These are phyloP conservation scores for Craniophora ligustri DNA, from an alignment of 2,888 invertebrate species.

Conservation along the genomic window DNA sequence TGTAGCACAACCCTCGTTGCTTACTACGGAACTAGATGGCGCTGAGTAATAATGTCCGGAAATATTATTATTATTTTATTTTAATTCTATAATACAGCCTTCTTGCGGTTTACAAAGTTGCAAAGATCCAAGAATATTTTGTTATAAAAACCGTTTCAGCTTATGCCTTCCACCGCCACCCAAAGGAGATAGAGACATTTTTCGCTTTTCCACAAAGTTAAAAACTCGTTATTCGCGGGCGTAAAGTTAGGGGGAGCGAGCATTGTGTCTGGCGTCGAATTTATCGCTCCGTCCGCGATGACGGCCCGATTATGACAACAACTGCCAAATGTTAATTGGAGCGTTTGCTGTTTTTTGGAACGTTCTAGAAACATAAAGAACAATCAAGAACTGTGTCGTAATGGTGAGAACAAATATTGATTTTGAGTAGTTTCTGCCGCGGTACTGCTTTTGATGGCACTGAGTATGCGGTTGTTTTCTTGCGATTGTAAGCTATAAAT, in stretches of 20 bases:
- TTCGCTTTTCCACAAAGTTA: conserved; percentile 88
- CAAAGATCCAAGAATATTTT: no score
- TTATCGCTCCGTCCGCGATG: conserved; percentile 72
- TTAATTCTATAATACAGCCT: no score
- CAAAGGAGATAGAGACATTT: conserved; percentile 84
- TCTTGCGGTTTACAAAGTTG: no score
- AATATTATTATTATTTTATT: no score
- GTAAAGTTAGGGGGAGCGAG: conserved; percentile 81
- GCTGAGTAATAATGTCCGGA: no score
- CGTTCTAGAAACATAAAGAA: conserved; percentile 22
- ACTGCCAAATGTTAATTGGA: conserved; percentile 58
- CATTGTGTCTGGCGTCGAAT: conserved; percentile 81
- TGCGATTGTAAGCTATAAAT: no score
- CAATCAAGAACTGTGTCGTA: conserved; percentile 22
- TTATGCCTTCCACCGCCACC: conserved; percentile 46
- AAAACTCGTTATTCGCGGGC: conserved; percentile 87
- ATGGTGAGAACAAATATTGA: background rate
- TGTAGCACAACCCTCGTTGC: no score
- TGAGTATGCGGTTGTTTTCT: no score
- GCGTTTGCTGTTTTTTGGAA: conserved; percentile 45
- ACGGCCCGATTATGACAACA: conserved; percentile 56
- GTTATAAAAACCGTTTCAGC: conserved; percentile 37
- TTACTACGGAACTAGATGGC: no score
- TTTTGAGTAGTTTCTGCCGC: no score
- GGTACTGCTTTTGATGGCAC: no score